These are phyloP conservation scores for Toxotes lorentzi DNA, from an alignment of 2,797 vertebrate species.

Conservation along the genomic window DNA sequence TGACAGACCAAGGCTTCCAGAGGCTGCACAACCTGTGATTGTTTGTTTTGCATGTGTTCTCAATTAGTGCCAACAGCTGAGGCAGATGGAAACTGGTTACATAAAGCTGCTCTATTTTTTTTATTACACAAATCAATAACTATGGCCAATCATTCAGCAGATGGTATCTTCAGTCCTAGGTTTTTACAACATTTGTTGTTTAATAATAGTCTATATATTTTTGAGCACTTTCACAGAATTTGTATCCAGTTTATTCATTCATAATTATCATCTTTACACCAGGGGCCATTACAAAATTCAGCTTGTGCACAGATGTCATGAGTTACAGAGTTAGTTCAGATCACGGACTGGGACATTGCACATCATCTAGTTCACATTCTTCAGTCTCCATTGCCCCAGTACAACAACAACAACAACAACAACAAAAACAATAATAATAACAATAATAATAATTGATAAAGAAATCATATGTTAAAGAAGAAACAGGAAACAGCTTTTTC, in stretches of 20 bases:
- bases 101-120: slow-evolving; percentile 80
- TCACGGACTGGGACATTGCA: not conserved
- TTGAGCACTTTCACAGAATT: not conserved
- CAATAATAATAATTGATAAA: not conserved
- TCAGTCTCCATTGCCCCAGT: not conserved
- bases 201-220: not conserved
- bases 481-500: not conserved
- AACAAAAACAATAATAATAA: not conserved
- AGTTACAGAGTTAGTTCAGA: slow-evolving; percentile 15
- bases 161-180: slow-evolving; percentile 18
- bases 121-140: slow-evolving; percentile 76
- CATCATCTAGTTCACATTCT: slow-evolving; percentile 10
- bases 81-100: slow-evolving; percentile 83
- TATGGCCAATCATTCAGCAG: slow-evolving; percentile 52
- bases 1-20: slow-evolving; percentile 51
- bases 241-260: not conserved
- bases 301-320: not conserved
- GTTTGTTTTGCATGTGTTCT: slow-evolving; percentile 78
- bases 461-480: not conserved
- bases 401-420: not conserved
- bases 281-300: not conserved
- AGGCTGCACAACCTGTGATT: slow-evolving; percentile 62
- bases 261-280: not conserved
- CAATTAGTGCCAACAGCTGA: slow-evolving; percentile 71
- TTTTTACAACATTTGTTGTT: not conserved